Conservation (phyloP, 2,888 invertebrate species). For the Dioctria rufipes region DNA sequence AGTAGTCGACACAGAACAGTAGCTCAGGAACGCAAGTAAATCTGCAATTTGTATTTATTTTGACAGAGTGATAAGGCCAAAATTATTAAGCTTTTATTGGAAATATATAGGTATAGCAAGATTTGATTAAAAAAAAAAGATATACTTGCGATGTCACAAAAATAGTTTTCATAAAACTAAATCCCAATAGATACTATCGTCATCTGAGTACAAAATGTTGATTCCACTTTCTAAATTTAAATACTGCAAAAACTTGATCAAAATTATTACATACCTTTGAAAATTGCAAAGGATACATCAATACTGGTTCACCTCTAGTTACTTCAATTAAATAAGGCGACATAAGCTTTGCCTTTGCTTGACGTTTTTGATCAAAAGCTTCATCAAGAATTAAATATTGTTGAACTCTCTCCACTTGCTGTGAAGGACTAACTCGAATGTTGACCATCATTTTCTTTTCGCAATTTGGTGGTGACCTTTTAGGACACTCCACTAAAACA, state of each 20-base stretch:
- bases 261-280: constrained; percentile 59
- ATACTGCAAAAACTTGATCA: no score
- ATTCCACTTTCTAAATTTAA: neutral
- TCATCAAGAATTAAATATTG: constrained; percentile 64
- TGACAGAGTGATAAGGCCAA: no score
- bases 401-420: constrained; percentile 60
- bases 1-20: neutral
- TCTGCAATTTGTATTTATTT: no score
- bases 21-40: neutral
- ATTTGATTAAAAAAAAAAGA: no score
- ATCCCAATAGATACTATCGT: no score
- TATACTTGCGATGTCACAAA: no score
- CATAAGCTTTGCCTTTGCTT: constrained; percentile 63
- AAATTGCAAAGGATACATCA: constrained; percentile 65
- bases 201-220: neutral
- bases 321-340: constrained; percentile 65
- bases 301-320: constrained; percentile 62
- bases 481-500: constrained; percentile 62
- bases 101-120: no score
- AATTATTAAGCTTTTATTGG: no score
- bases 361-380: constrained; percentile 62
- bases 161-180: no score
- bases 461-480: constrained; percentile 49
- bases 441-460: constrained; percentile 63
- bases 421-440: constrained; percentile 62